These are phyloP conservation scores for Xiphophorus hellerii DNA, from an alignment of 2,113 vertebrate species.

Conservation along the genomic window DNA sequence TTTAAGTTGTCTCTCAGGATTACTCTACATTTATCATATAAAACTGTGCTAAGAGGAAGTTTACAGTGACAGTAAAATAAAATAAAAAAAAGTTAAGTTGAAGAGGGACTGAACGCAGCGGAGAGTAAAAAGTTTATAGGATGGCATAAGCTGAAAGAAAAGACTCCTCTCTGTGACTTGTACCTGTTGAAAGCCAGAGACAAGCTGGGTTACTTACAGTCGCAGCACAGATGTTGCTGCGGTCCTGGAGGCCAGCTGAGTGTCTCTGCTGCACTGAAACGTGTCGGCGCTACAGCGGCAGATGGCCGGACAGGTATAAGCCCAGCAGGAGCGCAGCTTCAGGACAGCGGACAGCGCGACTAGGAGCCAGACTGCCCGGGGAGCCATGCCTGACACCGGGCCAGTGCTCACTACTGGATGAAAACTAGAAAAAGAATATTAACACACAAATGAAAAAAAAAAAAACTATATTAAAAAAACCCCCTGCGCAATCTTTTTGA, in stretches of 20 bases:
- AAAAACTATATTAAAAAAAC: neutral
- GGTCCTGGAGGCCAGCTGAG: constrained; percentile 61
- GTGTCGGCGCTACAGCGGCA: constrained; percentile 70
- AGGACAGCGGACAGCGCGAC: constrained; percentile 57
- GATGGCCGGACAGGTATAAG: constrained; percentile 71
- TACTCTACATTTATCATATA: neutral
- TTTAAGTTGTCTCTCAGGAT: neutral
- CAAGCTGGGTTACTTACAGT: constrained; percentile 69
- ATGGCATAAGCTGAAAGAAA: neutral
- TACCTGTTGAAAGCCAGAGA: neutral
- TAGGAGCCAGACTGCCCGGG: constrained; percentile 52
- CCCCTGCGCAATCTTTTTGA: constrained; percentile 3
- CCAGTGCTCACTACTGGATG: neutral
- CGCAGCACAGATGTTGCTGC: neutral
- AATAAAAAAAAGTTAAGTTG: neutral
- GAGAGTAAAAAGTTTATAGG: neutral
- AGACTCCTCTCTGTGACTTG: neutral
- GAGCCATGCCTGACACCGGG: constrained; percentile 58
- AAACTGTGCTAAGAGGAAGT: neutral
- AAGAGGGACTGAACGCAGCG: neutral
- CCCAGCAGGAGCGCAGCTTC: constrained; percentile 42
- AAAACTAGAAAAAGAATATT: neutral
- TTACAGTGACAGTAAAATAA: neutral
- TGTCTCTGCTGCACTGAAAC: constrained; percentile 72
- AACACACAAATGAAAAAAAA: neutral